A percentile compares a stretch with the other conserved stretches of the same genome.
Conservation (phyloP, 1,140 invertebrate genomes). For the Uloborus diversus region DNA sequence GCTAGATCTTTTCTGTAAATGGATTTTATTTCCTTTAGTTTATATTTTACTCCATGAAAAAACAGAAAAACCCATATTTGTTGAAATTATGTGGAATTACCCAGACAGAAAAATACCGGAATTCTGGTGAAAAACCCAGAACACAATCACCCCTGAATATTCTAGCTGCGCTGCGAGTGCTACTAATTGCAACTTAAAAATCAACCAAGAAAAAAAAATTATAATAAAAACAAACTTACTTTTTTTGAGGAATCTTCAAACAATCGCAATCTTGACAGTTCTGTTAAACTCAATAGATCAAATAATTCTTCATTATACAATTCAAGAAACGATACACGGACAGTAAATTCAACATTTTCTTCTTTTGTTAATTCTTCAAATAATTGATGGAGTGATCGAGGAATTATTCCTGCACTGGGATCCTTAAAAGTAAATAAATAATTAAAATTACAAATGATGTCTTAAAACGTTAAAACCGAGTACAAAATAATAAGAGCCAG, state of each 20-base stretch:
- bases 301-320: conserved; percentile 97
- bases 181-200: background rate
- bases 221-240: conserved; percentile 58
- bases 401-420: conserved; percentile 83
- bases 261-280: conserved; percentile 78
- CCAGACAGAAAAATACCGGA: too few relatives aligned
- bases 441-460: too few relatives aligned
- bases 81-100: too few relatives aligned
- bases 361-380: conserved; percentile 82
- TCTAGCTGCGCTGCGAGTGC: background rate
- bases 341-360: conserved; percentile 79
- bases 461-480: too few relatives aligned
- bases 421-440: conserved; percentile 70
- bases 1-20: too few relatives aligned
- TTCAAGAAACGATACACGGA: conserved; percentile 93
- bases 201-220: background rate
- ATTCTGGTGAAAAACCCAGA: too few relatives aligned
- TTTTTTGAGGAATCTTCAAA: conserved; percentile 69
- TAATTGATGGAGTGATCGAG: conserved; percentile 80
- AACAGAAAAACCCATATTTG: too few relatives aligned
- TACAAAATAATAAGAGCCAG: too few relatives aligned
- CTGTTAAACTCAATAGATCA: conserved; percentile 85
- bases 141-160: too few relatives aligned
- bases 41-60: too few relatives aligned
- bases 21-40: too few relatives aligned